Conservation (phyloP, 1,140 invertebrate species). For the Sipha flava region DNA sequence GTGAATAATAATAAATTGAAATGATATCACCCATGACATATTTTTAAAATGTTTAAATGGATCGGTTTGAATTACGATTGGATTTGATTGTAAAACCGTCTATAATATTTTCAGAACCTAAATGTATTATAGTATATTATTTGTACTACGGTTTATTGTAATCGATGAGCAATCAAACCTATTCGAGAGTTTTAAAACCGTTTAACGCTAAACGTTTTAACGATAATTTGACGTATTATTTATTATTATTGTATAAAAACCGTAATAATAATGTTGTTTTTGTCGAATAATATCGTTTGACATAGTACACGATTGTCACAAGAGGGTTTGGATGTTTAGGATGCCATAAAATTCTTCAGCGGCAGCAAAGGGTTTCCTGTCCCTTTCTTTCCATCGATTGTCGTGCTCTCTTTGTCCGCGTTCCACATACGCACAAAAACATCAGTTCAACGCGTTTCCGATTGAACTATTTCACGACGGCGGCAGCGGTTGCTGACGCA, state of each 20-base stretch:
- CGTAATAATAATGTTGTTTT: neutral
- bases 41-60: too few relatives aligned
- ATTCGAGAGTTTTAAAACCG: neutral
- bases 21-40: too few relatives aligned
- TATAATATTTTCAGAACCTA: too few relatives aligned
- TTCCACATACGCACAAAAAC: neutral
- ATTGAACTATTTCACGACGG: constrained; percentile 13
- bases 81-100: too few relatives aligned
- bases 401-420: neutral
- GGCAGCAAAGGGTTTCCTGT: neutral
- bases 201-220: neutral
- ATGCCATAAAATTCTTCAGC: neutral
- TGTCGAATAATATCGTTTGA: neutral
- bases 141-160: neutral
- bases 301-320: neutral
- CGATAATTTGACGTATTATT: neutral
- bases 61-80: too few relatives aligned
- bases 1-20: too few relatives aligned
- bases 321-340: neutral
- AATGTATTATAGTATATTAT: neutral
- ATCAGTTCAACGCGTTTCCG: neutral
- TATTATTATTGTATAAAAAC: neutral
- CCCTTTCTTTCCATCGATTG: neutral
- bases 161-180: too few relatives aligned
- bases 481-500: neutral